Evolutionary conservation across 2,797 vertebrate species (phyloP), one percentile per base, ranked within the genome.

Genomic region (Amniataba percoides): DNA sequence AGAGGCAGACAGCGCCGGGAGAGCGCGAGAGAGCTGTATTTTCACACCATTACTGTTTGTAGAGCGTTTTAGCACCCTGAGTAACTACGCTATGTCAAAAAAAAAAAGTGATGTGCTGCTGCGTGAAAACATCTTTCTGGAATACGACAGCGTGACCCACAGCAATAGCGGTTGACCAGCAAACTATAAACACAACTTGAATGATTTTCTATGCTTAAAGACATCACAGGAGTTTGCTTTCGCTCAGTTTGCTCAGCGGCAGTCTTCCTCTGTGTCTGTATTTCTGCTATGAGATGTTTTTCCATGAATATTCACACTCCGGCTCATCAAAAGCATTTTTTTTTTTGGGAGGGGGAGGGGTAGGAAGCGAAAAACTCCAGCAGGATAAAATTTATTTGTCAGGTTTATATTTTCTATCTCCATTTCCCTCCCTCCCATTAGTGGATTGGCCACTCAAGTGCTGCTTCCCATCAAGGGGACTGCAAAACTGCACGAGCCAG

Each of bases 11-110:
- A 46, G 61, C 62, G 39, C 14, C 12, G 48, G 16, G 55, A 45
- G 40, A 55, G 59, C 11, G 62, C 55, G 55, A 68, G 61, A 53
- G 81, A 72, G 77, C 61, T 43, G 67, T 59, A 73, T 89, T 88
- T 91, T 91, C 76, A 83, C 88, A 80, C 78, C 62, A 66, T 83
- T 83, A 80, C 73, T 81, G 84, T 85, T 79, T 77, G 78, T 59
- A 21, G 76, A 83, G 81, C 27, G 48, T 88, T 89, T 89, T 89
- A 92, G 78, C 80, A 82, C 77, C 86, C 77, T 68, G 70, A 82
- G 82, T 80, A 70, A 77, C 63, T 64, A 71, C 2, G 9, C 31
- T 40, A 34, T 51, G 71, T 76, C 48, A 70, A 49, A 52, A 66
- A 70, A 49, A 52, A 66, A 66, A 74, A 83, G 42, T 23, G 57